Evolutionary conservation across 2,888 invertebrate species (phyloP).

Genomic region (Polydesmus complanatus): DNA sequence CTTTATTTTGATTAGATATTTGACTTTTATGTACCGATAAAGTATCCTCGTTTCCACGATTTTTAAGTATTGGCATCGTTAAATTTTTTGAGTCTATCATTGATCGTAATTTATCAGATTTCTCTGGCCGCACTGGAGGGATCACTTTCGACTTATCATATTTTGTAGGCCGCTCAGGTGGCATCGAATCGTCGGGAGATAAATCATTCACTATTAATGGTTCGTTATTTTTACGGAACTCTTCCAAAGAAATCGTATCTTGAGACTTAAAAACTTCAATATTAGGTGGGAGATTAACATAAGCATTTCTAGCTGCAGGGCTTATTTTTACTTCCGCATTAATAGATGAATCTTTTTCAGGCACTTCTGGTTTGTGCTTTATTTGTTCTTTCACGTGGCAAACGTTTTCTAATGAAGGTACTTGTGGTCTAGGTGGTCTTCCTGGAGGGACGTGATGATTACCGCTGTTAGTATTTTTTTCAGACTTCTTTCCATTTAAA

Average conservation of each 20-base stretch:
- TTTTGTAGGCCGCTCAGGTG: constrained; percentile 10
- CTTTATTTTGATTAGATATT: not conserved
- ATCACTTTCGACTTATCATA: constrained; percentile 7
- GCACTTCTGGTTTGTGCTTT: not conserved
- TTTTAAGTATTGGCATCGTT: too few species aligned
- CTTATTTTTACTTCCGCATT: not conserved
- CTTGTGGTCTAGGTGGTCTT: not conserved
- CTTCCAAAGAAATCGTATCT: not conserved
- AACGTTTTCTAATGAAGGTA: not conserved
- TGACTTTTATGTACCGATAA: not conserved
- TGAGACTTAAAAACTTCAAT: not conserved
- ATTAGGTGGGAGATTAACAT: not conserved
- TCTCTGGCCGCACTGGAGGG: constrained; percentile 7
- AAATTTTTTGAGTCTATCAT: not conserved
- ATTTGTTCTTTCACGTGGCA: not conserved
- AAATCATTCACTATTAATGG: not conserved
- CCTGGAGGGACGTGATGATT: not conserved
- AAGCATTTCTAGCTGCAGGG: not conserved
- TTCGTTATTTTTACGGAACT: not conserved
- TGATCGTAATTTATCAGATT: constrained; percentile 8
- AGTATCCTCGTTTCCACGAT: too few species aligned
- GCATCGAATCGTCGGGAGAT: not conserved
- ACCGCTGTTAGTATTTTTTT: not conserved
- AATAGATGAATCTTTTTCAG: not conserved
- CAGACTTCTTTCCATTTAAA: not conserved